A percentile compares a stretch with the other conserved stretches of the same genome.
Conservation (phyloP, 2,888 invertebrate species). For the Drosophila infuscata region DNA sequence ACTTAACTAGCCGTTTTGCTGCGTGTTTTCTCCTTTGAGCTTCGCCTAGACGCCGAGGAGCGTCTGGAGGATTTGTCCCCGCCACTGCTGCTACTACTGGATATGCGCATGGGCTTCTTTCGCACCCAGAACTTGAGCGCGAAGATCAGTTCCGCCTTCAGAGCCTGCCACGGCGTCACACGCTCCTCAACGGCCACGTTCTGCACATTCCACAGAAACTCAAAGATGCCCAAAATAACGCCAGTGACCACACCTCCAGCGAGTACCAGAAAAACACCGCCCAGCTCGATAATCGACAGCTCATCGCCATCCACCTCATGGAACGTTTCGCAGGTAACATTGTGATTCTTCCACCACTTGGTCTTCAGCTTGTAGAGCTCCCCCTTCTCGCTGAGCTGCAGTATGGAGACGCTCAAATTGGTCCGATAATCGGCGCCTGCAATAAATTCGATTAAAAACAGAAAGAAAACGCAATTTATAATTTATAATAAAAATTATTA, state of each 20-base stretch:
- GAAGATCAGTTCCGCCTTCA: constrained; percentile 90
- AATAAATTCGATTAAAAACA: constrained; percentile 31
- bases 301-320: constrained; percentile 82
- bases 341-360: constrained; percentile 95
- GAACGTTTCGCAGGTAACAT: constrained; percentile 84
- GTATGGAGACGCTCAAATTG: constrained; percentile 93
- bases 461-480: background rate
- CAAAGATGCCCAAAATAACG: constrained; percentile 91
- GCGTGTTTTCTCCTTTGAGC: constrained; percentile 69
- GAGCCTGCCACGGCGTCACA: constrained; percentile 90
- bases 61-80: constrained; percentile 69
- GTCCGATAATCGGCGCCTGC: constrained; percentile 91
- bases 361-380: constrained; percentile 92
- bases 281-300: constrained; percentile 88
- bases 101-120: constrained; percentile 88
- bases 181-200: constrained; percentile 91
- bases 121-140: constrained; percentile 90
- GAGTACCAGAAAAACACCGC: constrained; percentile 95
- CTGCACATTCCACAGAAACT: constrained; percentile 94
- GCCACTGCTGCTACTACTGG: constrained; percentile 64
- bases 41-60: constrained; percentile 69
- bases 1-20: constrained; percentile 64
- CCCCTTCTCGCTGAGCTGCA: constrained; percentile 96
- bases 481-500: background rate
- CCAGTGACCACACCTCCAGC: constrained; percentile 90